Percentiles rank a stretch among this genome's conserved stretches.
These are phyloP conservation scores for Arge pagana DNA, from an alignment of 2,888 invertebrate species.

Conservation along the genomic window DNA sequence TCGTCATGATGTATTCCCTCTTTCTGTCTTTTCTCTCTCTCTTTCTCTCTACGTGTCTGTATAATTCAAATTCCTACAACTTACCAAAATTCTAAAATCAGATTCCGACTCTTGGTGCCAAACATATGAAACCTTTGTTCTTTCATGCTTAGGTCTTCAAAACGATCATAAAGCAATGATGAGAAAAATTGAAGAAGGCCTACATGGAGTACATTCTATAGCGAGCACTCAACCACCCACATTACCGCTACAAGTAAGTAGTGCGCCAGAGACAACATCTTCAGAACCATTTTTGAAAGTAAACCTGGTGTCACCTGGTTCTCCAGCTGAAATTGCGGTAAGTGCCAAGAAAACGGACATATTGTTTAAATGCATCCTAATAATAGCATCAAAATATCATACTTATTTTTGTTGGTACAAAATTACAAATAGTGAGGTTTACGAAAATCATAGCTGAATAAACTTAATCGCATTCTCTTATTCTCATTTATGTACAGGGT, in stretches of 20 bases:
- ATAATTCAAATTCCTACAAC: too few species aligned
- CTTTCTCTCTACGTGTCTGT: too few species aligned
- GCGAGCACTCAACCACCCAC: slow-evolving; percentile 35
- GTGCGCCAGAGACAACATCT: slow-evolving; percentile 39
- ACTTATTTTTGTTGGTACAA: background rate
- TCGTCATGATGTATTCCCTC: too few species aligned
- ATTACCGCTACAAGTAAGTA: slow-evolving; percentile 29
- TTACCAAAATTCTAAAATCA: too few species aligned
- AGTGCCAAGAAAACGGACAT: too few species aligned
- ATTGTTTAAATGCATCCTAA: background rate
- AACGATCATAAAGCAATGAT: slow-evolving; percentile 88
- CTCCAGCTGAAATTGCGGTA: slow-evolving; percentile 84
- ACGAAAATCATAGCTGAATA: background rate
- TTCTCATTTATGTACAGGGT: slow-evolving; percentile 64
- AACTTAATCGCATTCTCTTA: background rate
- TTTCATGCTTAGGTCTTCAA: slow-evolving; percentile 76
- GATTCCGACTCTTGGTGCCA: too few species aligned
- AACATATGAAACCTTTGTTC: too few species aligned
- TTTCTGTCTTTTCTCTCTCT: too few species aligned
- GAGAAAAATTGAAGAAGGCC: slow-evolving; percentile 79
- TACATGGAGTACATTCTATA: slow-evolving; percentile 68
- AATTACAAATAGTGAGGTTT: slow-evolving; percentile 3
- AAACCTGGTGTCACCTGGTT: slow-evolving; percentile 73
- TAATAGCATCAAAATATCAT: background rate
- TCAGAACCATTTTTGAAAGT: slow-evolving; percentile 70